phyloP scores from a whole-genome alignment of 2,888 invertebrate species.

The Acrobasis repandana region DNA sequence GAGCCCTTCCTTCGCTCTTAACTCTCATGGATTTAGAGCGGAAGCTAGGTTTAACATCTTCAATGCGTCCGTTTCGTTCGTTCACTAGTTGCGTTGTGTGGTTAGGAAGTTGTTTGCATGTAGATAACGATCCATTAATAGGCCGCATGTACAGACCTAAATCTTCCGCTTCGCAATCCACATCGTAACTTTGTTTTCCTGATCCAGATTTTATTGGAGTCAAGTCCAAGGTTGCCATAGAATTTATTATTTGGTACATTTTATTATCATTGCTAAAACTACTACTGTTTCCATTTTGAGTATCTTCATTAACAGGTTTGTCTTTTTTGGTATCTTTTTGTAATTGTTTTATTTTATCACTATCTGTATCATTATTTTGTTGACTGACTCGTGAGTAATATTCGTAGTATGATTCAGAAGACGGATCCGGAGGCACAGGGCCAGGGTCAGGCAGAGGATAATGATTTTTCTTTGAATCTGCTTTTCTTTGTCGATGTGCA shows the following conservation, averaged over 20 bases:
- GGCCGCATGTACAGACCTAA: slow-evolving; percentile 74
- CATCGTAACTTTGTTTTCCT: slow-evolving; percentile 59
- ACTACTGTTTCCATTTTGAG: slow-evolving; percentile 36
- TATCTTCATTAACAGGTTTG: slow-evolving; percentile 42
- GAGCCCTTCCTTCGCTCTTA: slow-evolving; percentile 77
- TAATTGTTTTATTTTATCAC: slow-evolving; percentile 71
- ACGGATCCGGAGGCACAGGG: slow-evolving; percentile 72
- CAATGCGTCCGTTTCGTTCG: slow-evolving; percentile 69
- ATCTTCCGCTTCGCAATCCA: slow-evolving; percentile 73
- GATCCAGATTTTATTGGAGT: slow-evolving; percentile 66
- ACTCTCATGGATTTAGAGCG: slow-evolving; percentile 80
- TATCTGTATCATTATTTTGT: slow-evolving; percentile 77
- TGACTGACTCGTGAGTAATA: slow-evolving; percentile 79
- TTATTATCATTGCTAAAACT: slow-evolving; percentile 51
- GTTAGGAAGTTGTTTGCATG: slow-evolving; percentile 74
- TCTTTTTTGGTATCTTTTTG: slow-evolving; percentile 65
- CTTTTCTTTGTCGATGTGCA: slow-evolving; percentile 77
- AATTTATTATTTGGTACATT: slow-evolving; percentile 74
- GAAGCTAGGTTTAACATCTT: slow-evolving; percentile 73
- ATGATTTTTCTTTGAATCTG: slow-evolving; percentile 68
- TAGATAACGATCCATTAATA: slow-evolving; percentile 71
- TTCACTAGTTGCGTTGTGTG: slow-evolving; percentile 65
- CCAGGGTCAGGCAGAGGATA: slow-evolving; percentile 75
- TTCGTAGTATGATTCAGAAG: slow-evolving; percentile 77
- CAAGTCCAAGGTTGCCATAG: slow-evolving; percentile 76